Conservation (phyloP, 2,797 vertebrate genomes). For the Anguilla marmorata region DNA sequence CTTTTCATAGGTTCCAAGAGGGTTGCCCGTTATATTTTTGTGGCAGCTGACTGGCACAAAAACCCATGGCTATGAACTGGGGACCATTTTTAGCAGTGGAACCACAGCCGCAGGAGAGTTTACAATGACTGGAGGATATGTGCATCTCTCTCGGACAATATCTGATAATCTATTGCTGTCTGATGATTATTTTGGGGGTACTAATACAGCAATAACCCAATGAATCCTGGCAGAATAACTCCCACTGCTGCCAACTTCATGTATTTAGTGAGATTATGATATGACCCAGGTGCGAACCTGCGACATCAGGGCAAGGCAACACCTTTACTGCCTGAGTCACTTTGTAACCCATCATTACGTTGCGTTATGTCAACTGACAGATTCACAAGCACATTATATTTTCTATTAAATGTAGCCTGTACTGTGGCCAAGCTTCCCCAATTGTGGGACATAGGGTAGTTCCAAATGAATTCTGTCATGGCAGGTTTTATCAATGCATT, state of each 20-base stretch:
- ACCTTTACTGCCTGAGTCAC: background rate
- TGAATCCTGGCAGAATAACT: background rate
- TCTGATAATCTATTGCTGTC: background rate
- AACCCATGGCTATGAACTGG: background rate
- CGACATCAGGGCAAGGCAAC: background rate
- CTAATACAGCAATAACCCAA: background rate
- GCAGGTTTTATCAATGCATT: no score
- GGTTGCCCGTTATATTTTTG: background rate
- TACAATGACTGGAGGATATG: background rate
- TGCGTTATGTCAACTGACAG: no score
- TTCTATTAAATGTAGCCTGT: no score
- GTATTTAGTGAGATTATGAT: background rate
- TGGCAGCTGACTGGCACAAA: background rate
- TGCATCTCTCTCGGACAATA: background rate
- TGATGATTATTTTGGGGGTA: background rate
- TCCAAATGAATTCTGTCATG: no score
- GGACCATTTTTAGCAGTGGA: background rate
- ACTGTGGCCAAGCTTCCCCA: no score
- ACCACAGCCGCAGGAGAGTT: background rate
- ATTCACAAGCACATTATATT: no score
- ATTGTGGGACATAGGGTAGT: no score
- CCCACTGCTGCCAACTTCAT: background rate
- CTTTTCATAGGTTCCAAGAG: constrained; percentile 2
- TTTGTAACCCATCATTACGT: background rate
- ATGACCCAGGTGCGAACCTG: background rate